Evolutionary conservation across 2,113 vertebrate genomes (phyloP), one percentile per base, ranked within the genome.

Genomic region (Tenrec ecaudatus): DNA sequence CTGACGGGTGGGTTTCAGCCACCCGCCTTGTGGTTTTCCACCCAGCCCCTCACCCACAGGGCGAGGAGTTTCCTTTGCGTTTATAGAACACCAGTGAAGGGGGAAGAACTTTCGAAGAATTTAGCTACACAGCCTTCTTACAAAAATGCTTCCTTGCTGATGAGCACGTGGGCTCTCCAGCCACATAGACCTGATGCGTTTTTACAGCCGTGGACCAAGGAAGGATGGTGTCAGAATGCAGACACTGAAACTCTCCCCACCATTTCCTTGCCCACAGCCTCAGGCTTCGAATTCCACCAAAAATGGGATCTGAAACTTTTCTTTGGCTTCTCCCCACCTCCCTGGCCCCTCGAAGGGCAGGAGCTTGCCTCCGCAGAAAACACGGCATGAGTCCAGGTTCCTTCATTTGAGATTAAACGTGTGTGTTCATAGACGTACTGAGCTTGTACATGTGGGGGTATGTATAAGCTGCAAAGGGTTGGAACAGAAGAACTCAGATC

Each of bases 1-100:
- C 47, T 53, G 47, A 53, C 47, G 6, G 47, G 47, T 53, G 9
- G 9, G 47, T 53, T 53, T 53, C 6, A 53, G 47, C 9, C 12
- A 53, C 47, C 47, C 47, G 9, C 47, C 43, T 47, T 47, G 43
- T 47, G 43, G 10, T 47, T 47, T 6, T 47, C 5, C 43, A 47
- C 43, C 43, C 43, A 47, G 10, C 43, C 12, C 47, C 47, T 53
- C 47, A 53, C 47, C 47, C 47, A 53, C 47, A 29, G 73, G 17
- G 22, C 40, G 43, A 82, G 66, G 68, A 82, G 43, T 92, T 43
- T 68, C 66, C 43, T 89, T 81, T 83, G 73, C 66, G 84, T 81
- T 86, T 88, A 23, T 76, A 82, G 81, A n/a, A 0, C 79, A 76
- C 82, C 83, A 69, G 0, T 60, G 9, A 62, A 15, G 79, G 92